phyloP scores from a whole-genome alignment of 1,140 invertebrate species.

The Harpegnathos saltator region DNA sequence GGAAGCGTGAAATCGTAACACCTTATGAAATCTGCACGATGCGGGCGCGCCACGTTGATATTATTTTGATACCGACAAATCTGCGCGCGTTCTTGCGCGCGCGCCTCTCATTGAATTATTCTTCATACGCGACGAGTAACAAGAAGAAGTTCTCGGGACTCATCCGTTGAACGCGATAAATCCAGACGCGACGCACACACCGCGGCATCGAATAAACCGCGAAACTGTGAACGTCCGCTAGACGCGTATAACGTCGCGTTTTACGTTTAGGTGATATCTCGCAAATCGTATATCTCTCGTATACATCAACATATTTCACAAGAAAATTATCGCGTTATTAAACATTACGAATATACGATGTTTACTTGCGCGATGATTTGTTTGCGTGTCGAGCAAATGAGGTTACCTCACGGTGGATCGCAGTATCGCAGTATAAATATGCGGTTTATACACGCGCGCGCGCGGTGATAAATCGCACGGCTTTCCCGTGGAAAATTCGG shows the following conservation, averaged over 20 bases:
- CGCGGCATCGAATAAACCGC: too few relatives aligned
- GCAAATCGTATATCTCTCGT: background rate
- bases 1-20: conserved; percentile 57
- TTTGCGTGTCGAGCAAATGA: background rate
- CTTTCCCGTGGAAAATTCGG: conserved; percentile 25
- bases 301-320: too few relatives aligned
- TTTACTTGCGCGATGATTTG: conserved; percentile 2
- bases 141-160: too few relatives aligned
- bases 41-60: background rate
- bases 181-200: too few relatives aligned
- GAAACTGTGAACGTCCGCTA: too few relatives aligned
- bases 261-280: conserved; percentile 1
- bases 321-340: background rate
- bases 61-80: conserved; percentile 1
- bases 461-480: conserved; percentile 7
- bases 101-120: background rate
- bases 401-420: background rate
- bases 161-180: too few relatives aligned
- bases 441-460: background rate
- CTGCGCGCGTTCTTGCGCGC: background rate
- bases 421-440: conserved; percentile 31
- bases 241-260: too few relatives aligned
- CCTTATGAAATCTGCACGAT: conserved; percentile 49
- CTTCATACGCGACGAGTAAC: background rate
- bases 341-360: conserved; percentile 9